A percentile compares a stretch with the other conserved stretches of the same genome.
Evolutionary conservation across 2,888 invertebrate genomes (phyloP).

Genomic region (Imbricaverruca yamaguchii): DNA sequence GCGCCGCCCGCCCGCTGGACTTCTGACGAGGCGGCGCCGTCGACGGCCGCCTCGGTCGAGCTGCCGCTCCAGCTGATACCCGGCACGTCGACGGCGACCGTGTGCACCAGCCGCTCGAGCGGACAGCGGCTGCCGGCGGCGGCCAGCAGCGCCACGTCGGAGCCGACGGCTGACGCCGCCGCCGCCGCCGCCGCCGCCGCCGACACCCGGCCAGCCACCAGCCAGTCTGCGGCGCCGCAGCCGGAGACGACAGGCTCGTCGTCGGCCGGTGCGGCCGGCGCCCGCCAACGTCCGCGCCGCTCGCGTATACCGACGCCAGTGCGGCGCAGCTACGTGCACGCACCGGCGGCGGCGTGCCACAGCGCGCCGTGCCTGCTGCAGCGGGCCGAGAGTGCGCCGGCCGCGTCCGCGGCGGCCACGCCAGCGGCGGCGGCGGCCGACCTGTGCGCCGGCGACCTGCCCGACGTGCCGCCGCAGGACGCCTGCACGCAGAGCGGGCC

Average conservation of each 20-base stretch:
- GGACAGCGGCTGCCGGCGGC: neutral
- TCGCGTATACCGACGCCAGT: neutral
- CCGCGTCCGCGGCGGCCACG: neutral
- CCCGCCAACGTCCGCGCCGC: neutral
- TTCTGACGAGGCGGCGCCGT: neutral
- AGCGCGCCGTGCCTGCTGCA: constrained; percentile 6
- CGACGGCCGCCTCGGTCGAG: neutral
- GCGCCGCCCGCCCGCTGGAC: neutral
- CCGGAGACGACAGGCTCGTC: neutral
- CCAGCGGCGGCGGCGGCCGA: neutral
- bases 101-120: neutral
- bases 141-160: too few relatives aligned
- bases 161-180: neutral
- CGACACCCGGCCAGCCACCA: neutral
- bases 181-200: neutral
- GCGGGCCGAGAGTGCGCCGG: neutral
- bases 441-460: neutral
- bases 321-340: neutral
- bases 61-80: neutral
- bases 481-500: too few relatives aligned
- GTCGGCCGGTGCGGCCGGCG: neutral
- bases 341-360: neutral
- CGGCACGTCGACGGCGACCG: neutral
- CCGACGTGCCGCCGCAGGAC: neutral
- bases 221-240: neutral